These are phyloP conservation scores for Panagrolaimus sp. DNA, from an alignment of 1,140 invertebrate species.

Conservation along the genomic window DNA sequence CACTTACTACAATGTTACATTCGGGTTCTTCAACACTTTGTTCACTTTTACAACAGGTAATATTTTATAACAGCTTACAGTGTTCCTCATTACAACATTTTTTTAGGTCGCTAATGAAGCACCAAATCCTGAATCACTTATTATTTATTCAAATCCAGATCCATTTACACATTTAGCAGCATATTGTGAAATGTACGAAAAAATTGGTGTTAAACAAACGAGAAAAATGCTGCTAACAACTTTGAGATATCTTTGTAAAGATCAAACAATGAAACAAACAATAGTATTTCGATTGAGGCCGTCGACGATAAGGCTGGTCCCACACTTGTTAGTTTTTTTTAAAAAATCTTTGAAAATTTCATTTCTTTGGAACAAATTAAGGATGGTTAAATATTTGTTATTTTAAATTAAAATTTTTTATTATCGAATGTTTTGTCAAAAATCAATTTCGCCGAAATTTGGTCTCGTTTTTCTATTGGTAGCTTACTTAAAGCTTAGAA, in stretches of 20 bases:
- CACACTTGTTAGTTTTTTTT: too few species aligned
- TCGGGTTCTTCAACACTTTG: constrained; percentile 2
- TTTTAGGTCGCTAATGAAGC: background rate
- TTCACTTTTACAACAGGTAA: background rate
- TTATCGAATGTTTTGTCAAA: too few species aligned
- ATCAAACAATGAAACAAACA: background rate
- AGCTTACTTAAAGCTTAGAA: too few species aligned
- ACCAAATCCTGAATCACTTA: background rate
- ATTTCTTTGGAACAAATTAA: too few species aligned
- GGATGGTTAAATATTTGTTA: too few species aligned
- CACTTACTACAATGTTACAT: background rate
- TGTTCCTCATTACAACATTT: too few species aligned
- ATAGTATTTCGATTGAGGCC: constrained; percentile 2
- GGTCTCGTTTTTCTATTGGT: too few species aligned
- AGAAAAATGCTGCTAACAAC: background rate
- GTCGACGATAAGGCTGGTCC: background rate
- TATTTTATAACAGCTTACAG: too few species aligned
- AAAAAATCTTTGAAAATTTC: too few species aligned
- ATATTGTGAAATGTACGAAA: constrained; percentile 7
- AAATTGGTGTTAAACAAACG: background rate
- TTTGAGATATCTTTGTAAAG: background rate
- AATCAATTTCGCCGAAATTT: too few species aligned
- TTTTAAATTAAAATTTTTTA: too few species aligned
- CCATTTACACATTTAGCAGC: background rate
- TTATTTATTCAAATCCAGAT: background rate